Conservation (phyloP, 2,113 vertebrate genomes). For the Cyprinus carpio region DNA sequence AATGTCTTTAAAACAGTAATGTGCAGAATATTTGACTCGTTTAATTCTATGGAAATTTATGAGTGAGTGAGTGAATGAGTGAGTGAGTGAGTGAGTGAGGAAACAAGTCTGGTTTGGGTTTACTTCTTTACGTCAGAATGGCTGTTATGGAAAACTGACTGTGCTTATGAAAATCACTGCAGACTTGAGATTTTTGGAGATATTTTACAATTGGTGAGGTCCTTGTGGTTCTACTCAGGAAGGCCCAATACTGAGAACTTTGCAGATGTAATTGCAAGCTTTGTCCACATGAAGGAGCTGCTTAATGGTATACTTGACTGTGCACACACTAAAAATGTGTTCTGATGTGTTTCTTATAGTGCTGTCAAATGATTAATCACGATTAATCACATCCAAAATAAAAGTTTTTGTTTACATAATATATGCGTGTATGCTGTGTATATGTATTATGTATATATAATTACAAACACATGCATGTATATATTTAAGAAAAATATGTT, state of each 20-base stretch:
- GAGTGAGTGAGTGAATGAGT: not conserved
- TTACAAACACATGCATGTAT: no score
- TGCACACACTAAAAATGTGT: not conserved
- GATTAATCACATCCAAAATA: no score
- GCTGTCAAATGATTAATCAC: no score
- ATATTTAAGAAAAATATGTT: no score
- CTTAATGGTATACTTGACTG: not conserved
- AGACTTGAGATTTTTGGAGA: not conserved
- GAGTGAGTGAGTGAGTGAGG: not conserved
- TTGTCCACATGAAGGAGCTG: conserved; percentile 70
- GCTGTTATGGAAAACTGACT: not conserved
- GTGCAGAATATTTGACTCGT: not conserved
- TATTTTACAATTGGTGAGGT: not conserved
- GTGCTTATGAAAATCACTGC: not conserved
- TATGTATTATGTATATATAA: no score
- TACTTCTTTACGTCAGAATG: not conserved
- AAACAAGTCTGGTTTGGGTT: not conserved
- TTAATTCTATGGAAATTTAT: not conserved
- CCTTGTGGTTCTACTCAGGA: not conserved
- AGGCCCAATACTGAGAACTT: not conserved
- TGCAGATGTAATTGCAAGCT: not conserved
- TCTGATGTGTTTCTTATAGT: not conserved
- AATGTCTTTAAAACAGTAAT: not conserved
- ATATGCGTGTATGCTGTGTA: no score
- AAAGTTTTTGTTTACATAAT: no score